phyloP scores from a whole-genome alignment of 2,888 invertebrate species.

The Phorcus lineatus region DNA sequence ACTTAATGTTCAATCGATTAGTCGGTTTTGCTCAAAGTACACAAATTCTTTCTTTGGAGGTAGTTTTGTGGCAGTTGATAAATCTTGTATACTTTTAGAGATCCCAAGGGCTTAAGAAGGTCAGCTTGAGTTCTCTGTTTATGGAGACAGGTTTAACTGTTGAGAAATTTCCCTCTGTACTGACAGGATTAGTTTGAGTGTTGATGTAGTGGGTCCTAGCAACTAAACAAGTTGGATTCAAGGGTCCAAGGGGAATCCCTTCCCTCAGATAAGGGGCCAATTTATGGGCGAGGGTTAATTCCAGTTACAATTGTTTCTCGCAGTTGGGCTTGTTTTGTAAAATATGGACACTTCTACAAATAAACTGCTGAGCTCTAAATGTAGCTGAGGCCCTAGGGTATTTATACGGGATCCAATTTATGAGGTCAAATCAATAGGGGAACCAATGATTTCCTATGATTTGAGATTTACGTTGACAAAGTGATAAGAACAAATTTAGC shows the following conservation, averaged over 20 bases:
- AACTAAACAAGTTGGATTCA: neutral
- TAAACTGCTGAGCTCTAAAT: neutral
- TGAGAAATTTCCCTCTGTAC: neutral
- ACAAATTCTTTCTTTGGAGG: neutral
- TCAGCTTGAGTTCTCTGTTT: neutral
- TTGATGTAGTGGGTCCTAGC: slow-evolving; percentile 10
- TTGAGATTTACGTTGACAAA: neutral
- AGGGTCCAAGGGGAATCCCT: neutral
- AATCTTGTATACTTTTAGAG: neutral
- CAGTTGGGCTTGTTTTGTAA: neutral
- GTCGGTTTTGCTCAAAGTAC: neutral
- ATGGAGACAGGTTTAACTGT: neutral
- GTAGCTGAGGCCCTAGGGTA: neutral
- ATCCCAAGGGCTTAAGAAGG: neutral
- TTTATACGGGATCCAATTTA: neutral
- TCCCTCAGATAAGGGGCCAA: neutral
- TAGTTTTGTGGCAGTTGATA: neutral
- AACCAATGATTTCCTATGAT: neutral
- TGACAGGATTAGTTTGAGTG: neutral
- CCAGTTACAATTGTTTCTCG: slow-evolving; percentile 5
- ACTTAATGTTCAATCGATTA: neutral
- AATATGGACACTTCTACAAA: neutral
- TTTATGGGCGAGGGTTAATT: neutral
- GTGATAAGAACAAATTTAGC: neutral
- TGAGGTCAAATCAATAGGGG: neutral